These are phyloP conservation scores for Panorpa germanica DNA, from an alignment of 2,888 invertebrate species.

Conservation along the genomic window DNA sequence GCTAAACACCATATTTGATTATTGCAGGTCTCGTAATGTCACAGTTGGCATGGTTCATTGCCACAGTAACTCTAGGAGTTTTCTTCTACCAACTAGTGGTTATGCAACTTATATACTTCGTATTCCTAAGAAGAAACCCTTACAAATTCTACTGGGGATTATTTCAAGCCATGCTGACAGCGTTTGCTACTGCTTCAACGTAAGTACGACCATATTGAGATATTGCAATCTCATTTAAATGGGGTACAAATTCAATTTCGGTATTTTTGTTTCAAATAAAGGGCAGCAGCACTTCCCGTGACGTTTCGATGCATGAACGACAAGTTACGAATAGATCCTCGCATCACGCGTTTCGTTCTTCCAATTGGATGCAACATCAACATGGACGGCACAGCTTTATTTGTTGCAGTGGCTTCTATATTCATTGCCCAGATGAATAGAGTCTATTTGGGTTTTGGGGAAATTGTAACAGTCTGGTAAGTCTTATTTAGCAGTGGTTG, in stretches of 20 bases:
- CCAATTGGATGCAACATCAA: constrained; percentile 87
- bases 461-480: constrained; percentile 75
- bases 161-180: constrained; percentile 68
- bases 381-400: constrained; percentile 82
- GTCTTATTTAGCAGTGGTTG: too few species aligned
- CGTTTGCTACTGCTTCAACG: constrained; percentile 84
- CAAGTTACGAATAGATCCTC: constrained; percentile 57
- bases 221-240: too few species aligned
- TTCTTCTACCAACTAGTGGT: constrained; percentile 67
- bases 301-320: constrained; percentile 77
- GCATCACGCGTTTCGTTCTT: constrained; percentile 72
- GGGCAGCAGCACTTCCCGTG: constrained; percentile 75
- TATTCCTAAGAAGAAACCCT: constrained; percentile 64
- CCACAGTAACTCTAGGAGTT: constrained; percentile 65
- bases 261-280: constrained; percentile 19
- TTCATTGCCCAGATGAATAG: constrained; percentile 81
- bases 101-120: constrained; percentile 68
- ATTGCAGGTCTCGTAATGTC: constrained; percentile 37
- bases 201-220: constrained; percentile 36
- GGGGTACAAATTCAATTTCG: too few species aligned
- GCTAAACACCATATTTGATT: constrained; percentile 20
- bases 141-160: constrained; percentile 71
- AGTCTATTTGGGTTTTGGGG: constrained; percentile 58
- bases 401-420: constrained; percentile 71
- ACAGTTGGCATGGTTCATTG: constrained; percentile 55